Conservation (phyloP, 2,113 vertebrate genomes). For the Oxyruncus cristatus region DNA sequence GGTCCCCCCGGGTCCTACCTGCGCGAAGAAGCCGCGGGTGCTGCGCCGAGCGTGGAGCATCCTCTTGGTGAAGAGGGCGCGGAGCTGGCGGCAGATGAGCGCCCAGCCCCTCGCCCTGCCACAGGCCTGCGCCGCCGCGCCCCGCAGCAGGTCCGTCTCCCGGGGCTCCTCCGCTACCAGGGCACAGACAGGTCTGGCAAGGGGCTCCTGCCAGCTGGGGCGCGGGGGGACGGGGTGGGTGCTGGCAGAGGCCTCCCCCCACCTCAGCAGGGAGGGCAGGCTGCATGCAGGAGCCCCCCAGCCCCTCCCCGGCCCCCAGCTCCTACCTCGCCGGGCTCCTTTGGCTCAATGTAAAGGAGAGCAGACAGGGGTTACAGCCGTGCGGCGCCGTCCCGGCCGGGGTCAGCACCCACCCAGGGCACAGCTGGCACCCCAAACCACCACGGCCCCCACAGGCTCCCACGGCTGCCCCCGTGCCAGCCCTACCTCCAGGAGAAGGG, state of each 20-base stretch:
- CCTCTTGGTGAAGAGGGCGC: slow-evolving; percentile 85
- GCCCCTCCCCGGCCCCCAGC: background rate
- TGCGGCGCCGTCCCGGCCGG: accelerated
- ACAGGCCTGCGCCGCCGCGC: background rate
- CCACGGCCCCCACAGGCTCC: background rate
- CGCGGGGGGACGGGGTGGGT: accelerated
- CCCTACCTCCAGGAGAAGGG: background rate
- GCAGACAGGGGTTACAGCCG: background rate
- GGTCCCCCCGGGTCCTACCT: slow-evolving; percentile 63
- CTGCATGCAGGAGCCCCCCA: background rate
- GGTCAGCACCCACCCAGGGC: background rate
- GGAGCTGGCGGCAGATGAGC: slow-evolving; percentile 81
- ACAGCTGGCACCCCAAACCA: background rate
- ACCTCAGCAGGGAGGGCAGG: accelerated
- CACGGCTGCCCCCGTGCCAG: accelerated
- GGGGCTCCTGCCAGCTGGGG: accelerated
- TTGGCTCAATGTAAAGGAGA: slow-evolving; percentile 38
- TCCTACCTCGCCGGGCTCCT: slow-evolving; percentile 56
- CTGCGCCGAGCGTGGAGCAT: slow-evolving; percentile 83
- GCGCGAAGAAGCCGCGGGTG: slow-evolving; percentile 81
- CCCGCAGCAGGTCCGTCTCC: slow-evolving; percentile 76
- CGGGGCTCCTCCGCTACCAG: slow-evolving; percentile 54
- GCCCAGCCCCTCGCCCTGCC: slow-evolving; percentile 69
- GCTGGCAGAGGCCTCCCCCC: background rate
- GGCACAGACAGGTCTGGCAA: background rate